Conservation (phyloP, 2,797 vertebrate species). For the Lagocephalus sceleratus region DNA sequence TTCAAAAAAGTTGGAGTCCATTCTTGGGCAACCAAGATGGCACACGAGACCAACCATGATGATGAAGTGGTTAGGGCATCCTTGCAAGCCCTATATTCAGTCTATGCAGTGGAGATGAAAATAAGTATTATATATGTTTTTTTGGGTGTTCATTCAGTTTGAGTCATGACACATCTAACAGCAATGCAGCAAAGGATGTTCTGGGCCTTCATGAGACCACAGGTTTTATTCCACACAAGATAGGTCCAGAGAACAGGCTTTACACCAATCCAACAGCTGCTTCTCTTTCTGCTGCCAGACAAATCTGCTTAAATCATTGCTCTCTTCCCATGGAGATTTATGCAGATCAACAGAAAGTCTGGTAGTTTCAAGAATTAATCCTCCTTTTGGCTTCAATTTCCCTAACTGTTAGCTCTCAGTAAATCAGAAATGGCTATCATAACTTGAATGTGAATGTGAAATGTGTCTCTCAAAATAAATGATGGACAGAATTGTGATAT, state of each 20-base stretch:
- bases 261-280: conserved; percentile 48
- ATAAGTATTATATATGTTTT: no score
- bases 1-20: no score
- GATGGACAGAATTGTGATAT: conserved; percentile 16
- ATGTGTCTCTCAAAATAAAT: conserved; percentile 13
- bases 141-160: no score
- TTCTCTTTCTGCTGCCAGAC: conserved; percentile 54
- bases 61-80: no score
- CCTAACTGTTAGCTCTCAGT: conserved; percentile 15
- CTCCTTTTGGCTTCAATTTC: conserved; percentile 27
- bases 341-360: conserved; percentile 57
- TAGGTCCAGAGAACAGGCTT: conserved; percentile 56
- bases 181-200: no score
- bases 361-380: conserved; percentile 47
- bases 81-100: no score
- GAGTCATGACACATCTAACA: no score
- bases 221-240: conserved; percentile 50
- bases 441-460: conserved; percentile 8
- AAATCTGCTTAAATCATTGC: conserved; percentile 60
- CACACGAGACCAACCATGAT: no score
- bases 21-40: no score
- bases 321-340: conserved; percentile 51
- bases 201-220: no score
- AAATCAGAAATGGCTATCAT: conserved; percentile 30
- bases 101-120: no score